A percentile compares a stretch with the other conserved stretches of the same genome.
phyloP scores from a whole-genome alignment of 1,140 invertebrate genomes.

The Stratiolaelaps scimitus region DNA sequence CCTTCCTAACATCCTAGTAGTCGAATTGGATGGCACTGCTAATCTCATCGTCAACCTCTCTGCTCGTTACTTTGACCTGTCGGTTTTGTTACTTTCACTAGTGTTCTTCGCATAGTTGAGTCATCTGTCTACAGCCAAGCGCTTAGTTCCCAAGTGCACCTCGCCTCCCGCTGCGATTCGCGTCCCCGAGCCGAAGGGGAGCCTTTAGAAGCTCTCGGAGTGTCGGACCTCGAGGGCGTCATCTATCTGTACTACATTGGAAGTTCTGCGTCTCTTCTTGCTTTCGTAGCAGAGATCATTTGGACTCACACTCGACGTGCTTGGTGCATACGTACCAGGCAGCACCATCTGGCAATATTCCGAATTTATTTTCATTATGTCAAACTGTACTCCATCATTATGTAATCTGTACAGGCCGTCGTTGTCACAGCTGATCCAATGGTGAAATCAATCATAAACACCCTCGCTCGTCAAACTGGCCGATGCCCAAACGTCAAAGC shows the following conservation, averaged over 20 bases:
- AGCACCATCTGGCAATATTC: too few relatives aligned
- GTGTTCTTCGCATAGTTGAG: background rate
- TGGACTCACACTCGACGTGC: too few relatives aligned
- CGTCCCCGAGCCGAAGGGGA: background rate
- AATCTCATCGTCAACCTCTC: too few relatives aligned
- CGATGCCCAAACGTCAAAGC: background rate
- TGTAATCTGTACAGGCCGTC: background rate
- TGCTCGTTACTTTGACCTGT: too few relatives aligned
- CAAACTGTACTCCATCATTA: too few relatives aligned
- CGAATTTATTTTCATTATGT: too few relatives aligned
- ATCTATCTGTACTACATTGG: background rate
- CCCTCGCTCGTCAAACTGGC: background rate
- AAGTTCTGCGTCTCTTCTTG: background rate
- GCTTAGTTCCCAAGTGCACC: background rate
- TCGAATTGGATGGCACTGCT: too few relatives aligned
- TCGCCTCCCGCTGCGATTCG: background rate
- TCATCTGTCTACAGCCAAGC: background rate
- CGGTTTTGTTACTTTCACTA: background rate
- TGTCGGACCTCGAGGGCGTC: background rate
- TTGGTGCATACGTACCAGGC: too few relatives aligned
- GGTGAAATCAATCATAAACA: background rate
- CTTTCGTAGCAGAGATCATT: background rate
- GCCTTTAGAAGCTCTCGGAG: background rate
- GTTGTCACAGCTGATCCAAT: background rate
- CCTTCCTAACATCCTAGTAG: too few relatives aligned